These are phyloP conservation scores for Copidosoma floridanum DNA, from an alignment of 1,140 invertebrate species.

Conservation along the genomic window DNA sequence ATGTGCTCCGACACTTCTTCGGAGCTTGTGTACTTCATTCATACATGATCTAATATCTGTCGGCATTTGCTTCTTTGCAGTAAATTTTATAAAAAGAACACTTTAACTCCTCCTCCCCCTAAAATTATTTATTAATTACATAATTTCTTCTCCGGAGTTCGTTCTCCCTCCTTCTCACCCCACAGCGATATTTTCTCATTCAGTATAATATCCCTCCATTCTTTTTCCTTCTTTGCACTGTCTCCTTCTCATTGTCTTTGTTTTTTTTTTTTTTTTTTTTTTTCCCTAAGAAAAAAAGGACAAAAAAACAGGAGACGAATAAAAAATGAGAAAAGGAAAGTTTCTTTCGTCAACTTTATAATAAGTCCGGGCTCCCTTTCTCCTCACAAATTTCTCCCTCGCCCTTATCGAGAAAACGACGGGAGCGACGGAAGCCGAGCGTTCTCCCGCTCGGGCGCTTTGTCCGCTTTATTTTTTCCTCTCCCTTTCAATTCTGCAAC, in stretches of 20 bases:
- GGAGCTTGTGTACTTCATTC: too few species aligned
- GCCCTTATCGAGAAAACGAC: conserved; percentile 17
- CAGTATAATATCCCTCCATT: conserved; percentile 12
- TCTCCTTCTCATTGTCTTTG: too few species aligned
- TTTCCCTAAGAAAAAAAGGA: too few species aligned
- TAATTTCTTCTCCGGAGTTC: conserved; percentile 9
- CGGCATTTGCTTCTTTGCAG: too few species aligned
- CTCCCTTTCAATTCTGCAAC: conserved; percentile 20
- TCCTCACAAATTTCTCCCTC: not conserved
- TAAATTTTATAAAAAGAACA: too few species aligned
- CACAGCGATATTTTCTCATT: conserved; percentile 25
- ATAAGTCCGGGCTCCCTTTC: conserved; percentile 17
- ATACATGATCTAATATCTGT: too few species aligned
- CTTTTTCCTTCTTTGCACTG: too few species aligned
- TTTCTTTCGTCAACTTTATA: conserved; percentile 29
- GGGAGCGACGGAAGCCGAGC: too few species aligned
- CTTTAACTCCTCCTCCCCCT: not conserved
- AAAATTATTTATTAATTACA: conserved; percentile 28
- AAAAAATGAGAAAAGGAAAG: conserved; percentile 9
- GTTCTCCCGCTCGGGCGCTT: too few species aligned
- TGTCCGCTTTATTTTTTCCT: conserved; percentile 23
- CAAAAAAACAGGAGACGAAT: too few species aligned
- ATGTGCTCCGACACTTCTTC: too few species aligned
- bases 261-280: too few species aligned
- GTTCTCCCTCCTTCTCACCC: not conserved